Base-by-base conservation (phyloP, 1,140 invertebrate genomes). In the Panagrolaimus sp. region DNA sequence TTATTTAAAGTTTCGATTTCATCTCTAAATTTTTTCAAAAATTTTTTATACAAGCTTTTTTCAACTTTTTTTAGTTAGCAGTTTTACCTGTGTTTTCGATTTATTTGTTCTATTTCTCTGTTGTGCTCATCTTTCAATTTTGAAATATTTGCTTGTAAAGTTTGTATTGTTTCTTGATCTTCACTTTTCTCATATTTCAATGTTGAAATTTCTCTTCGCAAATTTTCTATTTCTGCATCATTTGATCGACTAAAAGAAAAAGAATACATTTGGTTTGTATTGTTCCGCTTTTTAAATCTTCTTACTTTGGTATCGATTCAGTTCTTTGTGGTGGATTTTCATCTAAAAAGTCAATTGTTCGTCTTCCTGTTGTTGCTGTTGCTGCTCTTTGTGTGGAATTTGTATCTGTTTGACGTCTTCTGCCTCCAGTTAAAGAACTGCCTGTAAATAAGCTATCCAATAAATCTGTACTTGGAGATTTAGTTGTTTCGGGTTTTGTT, bases 1-100 rank as follows among this genome's bases (percentile, higher is more conserved):
- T 63, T 23, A 45, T 13, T 64, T 14, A 73, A 20, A 53, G 74
- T 70, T 46, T 66, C 45, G 5, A 73, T 23, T 31, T 73, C 71
- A 42, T 13, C 14, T 45, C 44, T 66, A 48, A 65, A 61, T 14
- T 31, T 67, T 62, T 14, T 42, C 14, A 38, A 48, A 57, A 57
- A 25, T 11, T 11, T 20, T 57, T 20, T 57, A 57, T 20, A 13
- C 51, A 16, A 27, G 11, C 13, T 27, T 16, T 8, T 57, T 57
- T 8, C 51, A 57, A 13, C 11, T 27, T 11, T 57, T 20, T n/a
- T n/a, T n/a, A n/a, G n/a, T n/a, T n/a, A n/a, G 20, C n/a, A 20
- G n/a, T 57, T 27, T 57, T 57, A 57, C 51, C 27, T 57, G 51
- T 57, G 51, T 57, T 16, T 27, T 25, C 20, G 20, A 20, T 57